phyloP scores from a whole-genome alignment of 2,888 invertebrate species.

The Meta bourneti region DNA sequence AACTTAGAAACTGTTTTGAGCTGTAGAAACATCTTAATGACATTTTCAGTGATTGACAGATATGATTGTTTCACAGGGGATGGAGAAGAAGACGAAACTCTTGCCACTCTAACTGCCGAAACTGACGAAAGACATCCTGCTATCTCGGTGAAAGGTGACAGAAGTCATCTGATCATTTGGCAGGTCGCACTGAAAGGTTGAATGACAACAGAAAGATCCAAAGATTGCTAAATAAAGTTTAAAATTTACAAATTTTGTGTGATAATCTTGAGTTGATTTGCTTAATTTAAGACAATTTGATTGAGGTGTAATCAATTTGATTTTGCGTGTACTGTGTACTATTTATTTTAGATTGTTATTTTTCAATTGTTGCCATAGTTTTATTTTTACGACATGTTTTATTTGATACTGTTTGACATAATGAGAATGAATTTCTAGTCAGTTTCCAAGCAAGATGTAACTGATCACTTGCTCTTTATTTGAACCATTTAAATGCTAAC shows the following conservation, averaged over 20 bases:
- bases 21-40: not conserved
- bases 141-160: constrained; percentile 83
- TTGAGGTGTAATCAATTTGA: not conserved
- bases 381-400: constrained; percentile 63
- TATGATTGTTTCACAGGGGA: constrained; percentile 57
- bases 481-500: constrained; percentile 38
- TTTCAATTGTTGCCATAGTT: constrained; percentile 67
- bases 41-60: not conserved
- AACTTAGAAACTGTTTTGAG: not conserved
- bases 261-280: constrained; percentile 24
- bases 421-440: constrained; percentile 70
- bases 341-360: constrained; percentile 68
- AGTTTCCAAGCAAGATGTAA: constrained; percentile 38
- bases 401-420: constrained; percentile 48
- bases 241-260: constrained; percentile 18
- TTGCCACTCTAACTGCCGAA: constrained; percentile 72
- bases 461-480: constrained; percentile 33
- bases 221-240: constrained; percentile 16
- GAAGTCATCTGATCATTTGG: constrained; percentile 96
- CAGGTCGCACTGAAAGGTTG: constrained; percentile 82
- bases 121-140: constrained; percentile 79
- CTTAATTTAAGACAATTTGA: constrained; percentile 38
- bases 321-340: constrained; percentile 35
- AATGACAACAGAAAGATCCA: constrained; percentile 24
- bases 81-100: constrained; percentile 77